A percentile compares a stretch with the other conserved stretches of the same genome.
Conservation (phyloP, 2,113 vertebrate genomes). For the Nyctereutes procyonoides region DNA sequence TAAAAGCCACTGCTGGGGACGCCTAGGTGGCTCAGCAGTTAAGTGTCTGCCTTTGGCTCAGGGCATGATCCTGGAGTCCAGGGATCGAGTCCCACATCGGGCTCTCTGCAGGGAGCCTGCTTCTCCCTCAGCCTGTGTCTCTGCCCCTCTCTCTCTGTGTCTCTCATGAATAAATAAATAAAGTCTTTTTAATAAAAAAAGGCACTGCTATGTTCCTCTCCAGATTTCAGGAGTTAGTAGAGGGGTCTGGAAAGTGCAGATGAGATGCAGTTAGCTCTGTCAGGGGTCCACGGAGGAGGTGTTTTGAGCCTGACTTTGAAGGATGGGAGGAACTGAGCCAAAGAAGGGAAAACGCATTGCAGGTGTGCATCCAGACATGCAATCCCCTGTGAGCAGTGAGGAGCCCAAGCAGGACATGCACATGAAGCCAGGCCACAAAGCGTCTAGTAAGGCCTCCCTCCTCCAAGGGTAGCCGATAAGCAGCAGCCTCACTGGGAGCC, state of each 20-base stretch:
- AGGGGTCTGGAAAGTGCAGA: background rate
- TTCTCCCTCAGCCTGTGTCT: no score
- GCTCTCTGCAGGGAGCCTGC: no score
- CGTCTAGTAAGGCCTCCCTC: rapidly evolving
- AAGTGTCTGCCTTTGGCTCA: no score
- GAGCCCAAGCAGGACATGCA: background rate
- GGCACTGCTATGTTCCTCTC: background rate
- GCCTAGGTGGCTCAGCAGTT: no score
- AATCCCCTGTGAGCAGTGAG: background rate
- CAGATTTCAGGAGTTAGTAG: background rate
- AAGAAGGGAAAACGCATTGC: background rate
- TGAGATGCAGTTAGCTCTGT: background rate
- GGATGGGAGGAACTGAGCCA: background rate
- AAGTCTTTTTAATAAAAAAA: no score
- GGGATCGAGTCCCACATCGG: no score
- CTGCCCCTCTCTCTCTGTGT: no score
- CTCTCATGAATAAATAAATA: no score
- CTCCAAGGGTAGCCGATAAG: no score
- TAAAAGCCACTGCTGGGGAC: background rate
- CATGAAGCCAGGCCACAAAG: background rate
- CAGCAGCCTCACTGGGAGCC: rapidly evolving
- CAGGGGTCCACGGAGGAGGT: background rate
- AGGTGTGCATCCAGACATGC: background rate
- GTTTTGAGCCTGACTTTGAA: background rate
- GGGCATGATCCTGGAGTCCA: no score